Evolutionary conservation across 2,797 vertebrate genomes (phyloP).

Genomic region (Halcyon badia): DNA sequence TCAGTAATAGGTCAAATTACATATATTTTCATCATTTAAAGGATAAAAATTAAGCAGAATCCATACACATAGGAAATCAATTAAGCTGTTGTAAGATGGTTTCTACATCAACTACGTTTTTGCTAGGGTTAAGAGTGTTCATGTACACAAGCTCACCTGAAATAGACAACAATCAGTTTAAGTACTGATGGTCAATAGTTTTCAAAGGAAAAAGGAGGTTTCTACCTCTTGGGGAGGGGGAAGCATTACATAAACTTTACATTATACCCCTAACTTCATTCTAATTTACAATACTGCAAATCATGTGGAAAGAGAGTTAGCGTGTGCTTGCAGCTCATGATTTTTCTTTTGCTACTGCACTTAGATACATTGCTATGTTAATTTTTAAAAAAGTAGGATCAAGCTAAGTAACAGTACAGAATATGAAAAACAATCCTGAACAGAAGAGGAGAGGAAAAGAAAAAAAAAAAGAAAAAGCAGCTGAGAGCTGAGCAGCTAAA

Average conservation of each 20-base stretch:
- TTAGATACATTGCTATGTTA: background rate
- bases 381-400: background rate
- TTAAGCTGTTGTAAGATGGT: background rate
- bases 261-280: background rate
- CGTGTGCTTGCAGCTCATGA: background rate
- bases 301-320: background rate
- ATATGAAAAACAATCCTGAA: background rate
- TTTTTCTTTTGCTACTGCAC: background rate
- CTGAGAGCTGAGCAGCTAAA: background rate
- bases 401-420: background rate
- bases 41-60: background rate
- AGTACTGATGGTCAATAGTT: background rate
- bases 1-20: background rate
- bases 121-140: background rate
- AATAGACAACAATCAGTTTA: background rate
- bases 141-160: background rate
- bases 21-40: background rate
- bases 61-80: background rate
- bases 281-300: background rate
- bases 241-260: background rate
- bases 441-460: background rate
- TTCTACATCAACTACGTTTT: background rate
- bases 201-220: background rate
- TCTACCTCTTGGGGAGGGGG: background rate
- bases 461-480: background rate